phyloP scores from a whole-genome alignment of 2,888 invertebrate genomes.

The Lottia scabra region DNA sequence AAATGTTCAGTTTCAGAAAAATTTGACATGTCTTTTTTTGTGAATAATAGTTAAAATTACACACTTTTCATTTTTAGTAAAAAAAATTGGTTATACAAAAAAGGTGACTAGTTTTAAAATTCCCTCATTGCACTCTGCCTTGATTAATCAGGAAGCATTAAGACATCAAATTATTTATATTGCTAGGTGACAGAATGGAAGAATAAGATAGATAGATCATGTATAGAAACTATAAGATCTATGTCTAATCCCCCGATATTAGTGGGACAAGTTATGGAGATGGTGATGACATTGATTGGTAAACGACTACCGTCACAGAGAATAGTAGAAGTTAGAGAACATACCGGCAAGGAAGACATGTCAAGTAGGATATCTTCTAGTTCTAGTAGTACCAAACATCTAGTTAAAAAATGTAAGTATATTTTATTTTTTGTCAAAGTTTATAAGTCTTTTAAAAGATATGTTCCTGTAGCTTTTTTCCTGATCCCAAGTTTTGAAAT shows the following conservation, averaged over 20 bases:
- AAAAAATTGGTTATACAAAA: too few species aligned
- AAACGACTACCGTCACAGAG: constrained; percentile 61
- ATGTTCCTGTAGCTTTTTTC: too few species aligned
- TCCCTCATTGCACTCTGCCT: neutral
- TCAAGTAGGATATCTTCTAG: constrained; percentile 65
- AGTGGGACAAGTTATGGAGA: constrained; percentile 69
- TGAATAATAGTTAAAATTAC: too few species aligned
- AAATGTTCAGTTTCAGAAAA: too few species aligned
- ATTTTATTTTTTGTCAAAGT: neutral
- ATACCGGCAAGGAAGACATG: constrained; percentile 52
- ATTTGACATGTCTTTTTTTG: too few species aligned
- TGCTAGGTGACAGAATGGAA: constrained; percentile 66
- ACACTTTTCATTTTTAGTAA: too few species aligned
- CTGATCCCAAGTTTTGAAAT: too few species aligned
- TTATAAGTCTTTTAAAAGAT: too few species aligned
- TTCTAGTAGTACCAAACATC: constrained; percentile 59
- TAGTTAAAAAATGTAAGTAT: constrained; percentile 38
- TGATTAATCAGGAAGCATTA: neutral
- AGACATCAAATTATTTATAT: neutral
- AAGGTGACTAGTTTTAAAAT: too few species aligned
- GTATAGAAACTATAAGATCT: constrained; percentile 64
- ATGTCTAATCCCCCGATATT: constrained; percentile 66
- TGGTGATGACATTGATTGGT: constrained; percentile 68
- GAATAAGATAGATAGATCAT: constrained; percentile 62
- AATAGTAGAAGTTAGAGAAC: constrained; percentile 39